These are phyloP conservation scores for Cataglyphis albicans DNA, from an alignment of 2,888 invertebrate genomes.

Conservation along the genomic window DNA sequence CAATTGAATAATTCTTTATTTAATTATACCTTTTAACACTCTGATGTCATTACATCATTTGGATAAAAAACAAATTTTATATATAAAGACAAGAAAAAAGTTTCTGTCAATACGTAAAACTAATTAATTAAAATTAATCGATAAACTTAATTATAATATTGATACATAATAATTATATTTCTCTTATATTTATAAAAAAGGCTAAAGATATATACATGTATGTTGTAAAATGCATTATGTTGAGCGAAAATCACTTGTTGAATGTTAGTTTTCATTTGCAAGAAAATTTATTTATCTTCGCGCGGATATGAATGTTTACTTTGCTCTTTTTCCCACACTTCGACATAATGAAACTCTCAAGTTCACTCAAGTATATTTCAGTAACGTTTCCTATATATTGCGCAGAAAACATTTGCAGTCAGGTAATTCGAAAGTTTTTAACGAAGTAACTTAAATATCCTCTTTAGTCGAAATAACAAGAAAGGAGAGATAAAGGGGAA, in stretches of 20 bases:
- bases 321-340: neutral
- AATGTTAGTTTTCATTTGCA: neutral
- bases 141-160: too few species aligned
- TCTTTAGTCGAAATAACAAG: conserved; percentile 36
- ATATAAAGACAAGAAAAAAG: too few species aligned
- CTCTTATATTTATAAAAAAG: neutral
- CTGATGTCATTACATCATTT: neutral
- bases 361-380: conserved; percentile 12
- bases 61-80: neutral
- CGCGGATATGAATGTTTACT: neutral
- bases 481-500: conserved; percentile 29
- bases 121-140: too few species aligned
- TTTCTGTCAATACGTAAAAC: too few species aligned
- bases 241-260: neutral
- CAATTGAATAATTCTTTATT: neutral
- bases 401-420: conserved; percentile 11
- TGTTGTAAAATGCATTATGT: neutral
- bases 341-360: conserved; percentile 4
- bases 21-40: neutral
- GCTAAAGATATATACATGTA: neutral
- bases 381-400: neutral
- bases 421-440: conserved; percentile 43
- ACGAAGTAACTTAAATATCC: conserved; percentile 43
- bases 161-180: too few species aligned
- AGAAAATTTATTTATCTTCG: neutral